phyloP scores from a whole-genome alignment of 2,113 vertebrate genomes.

The Crotalus horridus region DNA sequence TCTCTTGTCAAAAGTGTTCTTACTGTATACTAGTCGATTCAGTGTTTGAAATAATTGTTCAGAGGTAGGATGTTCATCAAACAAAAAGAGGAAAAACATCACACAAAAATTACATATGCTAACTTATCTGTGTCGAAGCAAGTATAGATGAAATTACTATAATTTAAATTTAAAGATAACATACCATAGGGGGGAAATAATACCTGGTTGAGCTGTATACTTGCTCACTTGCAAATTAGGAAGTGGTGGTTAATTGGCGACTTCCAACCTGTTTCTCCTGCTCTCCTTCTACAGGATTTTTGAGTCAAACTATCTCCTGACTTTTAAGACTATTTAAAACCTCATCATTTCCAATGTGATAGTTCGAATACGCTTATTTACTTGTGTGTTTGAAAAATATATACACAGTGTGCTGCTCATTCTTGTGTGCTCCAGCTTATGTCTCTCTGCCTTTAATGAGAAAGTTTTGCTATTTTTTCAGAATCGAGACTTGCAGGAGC shows the following conservation, averaged over 20 bases:
- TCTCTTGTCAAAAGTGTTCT: background rate
- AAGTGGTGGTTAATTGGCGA: background rate
- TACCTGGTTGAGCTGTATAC: background rate
- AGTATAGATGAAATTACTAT: background rate
- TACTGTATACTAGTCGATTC: background rate
- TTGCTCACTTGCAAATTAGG: background rate
- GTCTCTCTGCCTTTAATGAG: background rate
- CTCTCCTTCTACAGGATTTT: background rate
- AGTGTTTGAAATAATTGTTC: background rate
- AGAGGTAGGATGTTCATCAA: background rate
- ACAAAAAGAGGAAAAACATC: background rate
- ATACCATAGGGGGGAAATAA: background rate
- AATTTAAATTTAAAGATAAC: background rate
- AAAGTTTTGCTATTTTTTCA: background rate
- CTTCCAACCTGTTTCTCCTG: background rate
- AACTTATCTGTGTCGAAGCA: background rate
- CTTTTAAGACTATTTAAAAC: background rate
- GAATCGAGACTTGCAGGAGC: background rate
- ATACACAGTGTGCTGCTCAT: background rate
- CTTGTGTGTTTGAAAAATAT: background rate
- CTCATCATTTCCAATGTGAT: background rate
- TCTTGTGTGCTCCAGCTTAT: background rate
- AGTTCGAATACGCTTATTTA: background rate
- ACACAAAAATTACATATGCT: background rate
- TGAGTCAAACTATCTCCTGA: background rate